These are phyloP conservation scores for Paradoxurus hermaphroditus DNA, from an alignment of 2,113 vertebrate species.

Conservation along the genomic window DNA sequence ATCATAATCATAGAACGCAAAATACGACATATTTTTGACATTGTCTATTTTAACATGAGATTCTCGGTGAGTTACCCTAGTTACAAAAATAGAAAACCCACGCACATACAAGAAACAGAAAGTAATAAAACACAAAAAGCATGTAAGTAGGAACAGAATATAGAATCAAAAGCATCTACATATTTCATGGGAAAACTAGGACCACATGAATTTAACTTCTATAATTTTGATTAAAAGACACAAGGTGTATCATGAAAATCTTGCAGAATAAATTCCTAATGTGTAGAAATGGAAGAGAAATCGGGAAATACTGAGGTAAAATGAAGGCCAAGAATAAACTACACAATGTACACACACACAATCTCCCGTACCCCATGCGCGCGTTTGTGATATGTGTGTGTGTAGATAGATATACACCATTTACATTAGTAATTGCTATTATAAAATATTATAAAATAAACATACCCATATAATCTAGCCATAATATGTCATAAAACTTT, in stretches of 20 bases:
- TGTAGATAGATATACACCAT: background rate
- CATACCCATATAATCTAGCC: background rate
- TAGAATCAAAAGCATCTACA: background rate
- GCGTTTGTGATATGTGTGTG: background rate
- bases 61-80: background rate
- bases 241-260: background rate
- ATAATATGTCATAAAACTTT: background rate
- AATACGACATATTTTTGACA: background rate
- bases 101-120: background rate
- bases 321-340: background rate
- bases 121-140: background rate
- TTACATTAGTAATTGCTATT: background rate
- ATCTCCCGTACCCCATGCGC: background rate
- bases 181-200: background rate
- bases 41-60: slow-evolving; percentile 23
- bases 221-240: background rate
- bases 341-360: background rate
- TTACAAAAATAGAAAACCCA: background rate
- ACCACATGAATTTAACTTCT: background rate
- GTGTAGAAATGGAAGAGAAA: slow-evolving; percentile 5
- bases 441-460: background rate
- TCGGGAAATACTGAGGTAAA: background rate
- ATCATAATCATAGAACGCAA: background rate
- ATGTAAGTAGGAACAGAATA: background rate
- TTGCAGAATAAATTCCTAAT: slow-evolving; percentile 27